phyloP scores from a whole-genome alignment of 2,797 vertebrate species.

The Eospalax fontanierii region DNA sequence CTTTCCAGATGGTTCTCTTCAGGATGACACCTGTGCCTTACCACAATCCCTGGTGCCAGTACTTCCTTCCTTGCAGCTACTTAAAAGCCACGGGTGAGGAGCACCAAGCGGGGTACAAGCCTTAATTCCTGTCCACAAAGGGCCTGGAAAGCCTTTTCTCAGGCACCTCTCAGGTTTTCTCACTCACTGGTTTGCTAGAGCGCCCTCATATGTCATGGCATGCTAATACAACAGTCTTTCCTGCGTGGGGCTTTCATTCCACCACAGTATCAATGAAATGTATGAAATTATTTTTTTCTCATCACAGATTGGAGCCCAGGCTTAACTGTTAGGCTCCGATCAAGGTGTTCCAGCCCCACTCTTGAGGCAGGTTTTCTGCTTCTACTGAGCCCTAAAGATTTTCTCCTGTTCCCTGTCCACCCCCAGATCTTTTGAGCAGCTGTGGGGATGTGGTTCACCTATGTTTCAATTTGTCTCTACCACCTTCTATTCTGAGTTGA shows the following conservation, averaged over 20 bases:
- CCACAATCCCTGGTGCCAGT: background rate
- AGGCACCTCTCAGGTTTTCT: constrained; percentile 24
- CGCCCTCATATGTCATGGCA: constrained; percentile 60
- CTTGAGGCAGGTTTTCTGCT: constrained; percentile 43
- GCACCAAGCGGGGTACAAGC: background rate
- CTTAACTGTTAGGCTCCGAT: background rate
- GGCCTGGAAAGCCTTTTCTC: background rate
- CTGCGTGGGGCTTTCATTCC: constrained; percentile 1
- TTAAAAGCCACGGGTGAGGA: background rate
- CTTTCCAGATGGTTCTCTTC: constrained; percentile 33
- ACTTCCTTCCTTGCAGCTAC: constrained; percentile 2
- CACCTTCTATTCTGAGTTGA: constrained; percentile 39
- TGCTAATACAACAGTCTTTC: constrained; percentile 53
- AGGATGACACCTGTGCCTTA: background rate
- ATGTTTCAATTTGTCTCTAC: background rate
- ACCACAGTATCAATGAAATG: constrained; percentile 2
- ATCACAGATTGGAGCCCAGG: constrained; percentile 55
- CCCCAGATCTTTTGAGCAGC: constrained; percentile 27
- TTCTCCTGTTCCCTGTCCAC: background rate
- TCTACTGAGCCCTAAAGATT: constrained; percentile 32
- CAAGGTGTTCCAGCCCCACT: background rate
- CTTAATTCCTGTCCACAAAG: background rate
- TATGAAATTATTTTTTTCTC: constrained; percentile 40
- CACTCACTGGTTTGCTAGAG: constrained; percentile 24
- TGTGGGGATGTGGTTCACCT: background rate